Evolutionary conservation across 2,113 vertebrate species (phyloP), one percentile per base, ranked within the genome.

Genomic region (Macrotis lagotis): DNA sequence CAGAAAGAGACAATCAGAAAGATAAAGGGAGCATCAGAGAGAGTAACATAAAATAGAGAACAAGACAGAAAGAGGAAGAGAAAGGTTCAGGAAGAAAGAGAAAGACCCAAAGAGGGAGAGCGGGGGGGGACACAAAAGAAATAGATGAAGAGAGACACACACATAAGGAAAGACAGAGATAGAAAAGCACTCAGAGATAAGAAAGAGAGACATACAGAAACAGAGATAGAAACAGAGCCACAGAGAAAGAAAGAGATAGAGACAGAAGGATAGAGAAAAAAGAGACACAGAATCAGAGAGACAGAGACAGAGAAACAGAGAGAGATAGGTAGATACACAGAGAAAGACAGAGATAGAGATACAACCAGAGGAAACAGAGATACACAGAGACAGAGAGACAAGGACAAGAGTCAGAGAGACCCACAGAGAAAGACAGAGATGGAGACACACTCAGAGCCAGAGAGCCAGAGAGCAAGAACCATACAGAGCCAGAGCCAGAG

Each of bases 71-170:
- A 55, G 25, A 28, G 8, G 26, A 55, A 28, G 53, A 55, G 53
- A 55, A 24, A 52, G 52, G 8, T 8, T 52, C 51, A 53, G 52
- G 28, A 11, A 51, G 3, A 11, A 89, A 96, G 98, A 97, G 96
- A 97, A 96, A 96, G 92, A 96, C n/a, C n/a, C n/a, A n/a, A 2
- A 26, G 0, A 24, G 44, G 3, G 28, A 24, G 89, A 50, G 14
- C 31, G 59, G 53, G 47, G 31, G 31, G n/a, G n/a, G n/a, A n/a
- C n/a, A n/a, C n/a, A n/a, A n/a, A n/a, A n/a, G n/a, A n/a, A n/a
- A n/a, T n/a, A n/a, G n/a, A n/a, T n/a, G n/a, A n/a, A n/a, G n/a
- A n/a, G n/a, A n/a, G n/a, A n/a, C n/a, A 44, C 11, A 25, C 28
- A 50, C 48, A 66, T 16, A 51, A 48, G 28, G 10, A 92, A 16